Evolutionary conservation across 1,140 invertebrate species (phyloP).

Genomic region (Penaeus japonicus): DNA sequence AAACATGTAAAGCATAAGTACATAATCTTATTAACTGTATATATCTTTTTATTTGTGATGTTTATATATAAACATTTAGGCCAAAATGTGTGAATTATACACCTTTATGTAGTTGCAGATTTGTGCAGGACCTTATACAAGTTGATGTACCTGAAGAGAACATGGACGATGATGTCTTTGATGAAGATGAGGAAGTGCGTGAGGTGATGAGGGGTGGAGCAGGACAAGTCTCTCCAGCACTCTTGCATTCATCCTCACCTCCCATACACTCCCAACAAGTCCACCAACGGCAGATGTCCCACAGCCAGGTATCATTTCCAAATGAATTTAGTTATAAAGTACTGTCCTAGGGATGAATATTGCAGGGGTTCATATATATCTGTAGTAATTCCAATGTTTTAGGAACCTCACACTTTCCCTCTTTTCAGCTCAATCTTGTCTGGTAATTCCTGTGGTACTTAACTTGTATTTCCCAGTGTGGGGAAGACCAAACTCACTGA

Average conservation of each 20-base stretch:
- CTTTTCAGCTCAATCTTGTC: too few relatives aligned
- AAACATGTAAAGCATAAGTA: too few relatives aligned
- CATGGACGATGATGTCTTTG: constrained; percentile 46
- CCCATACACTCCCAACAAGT: not conserved
- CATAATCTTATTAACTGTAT: too few relatives aligned
- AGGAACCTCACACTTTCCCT: too few relatives aligned
- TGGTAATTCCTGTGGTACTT: too few relatives aligned
- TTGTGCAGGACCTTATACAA: constrained; percentile 17
- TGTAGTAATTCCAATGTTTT: too few relatives aligned
- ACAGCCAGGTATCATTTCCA: not conserved
- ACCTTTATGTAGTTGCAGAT: not conserved
- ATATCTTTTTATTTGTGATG: too few relatives aligned
- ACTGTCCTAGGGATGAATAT: not conserved
- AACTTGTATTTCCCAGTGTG: too few relatives aligned
- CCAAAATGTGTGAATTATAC: not conserved
- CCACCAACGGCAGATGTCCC: not conserved
- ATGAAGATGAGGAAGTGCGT: constrained; percentile 34
- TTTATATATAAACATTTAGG: not conserved
- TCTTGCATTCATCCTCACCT: not conserved
- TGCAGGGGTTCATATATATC: too few relatives aligned
- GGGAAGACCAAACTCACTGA: too few relatives aligned
- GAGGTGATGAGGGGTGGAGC: constrained; percentile 31
- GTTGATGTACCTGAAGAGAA: constrained; percentile 29
- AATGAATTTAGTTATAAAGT: not conserved
- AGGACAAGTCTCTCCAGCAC: not conserved